phyloP scores from a whole-genome alignment of 2,113 vertebrate species.

The human (Homo sapiens) region DNA sequence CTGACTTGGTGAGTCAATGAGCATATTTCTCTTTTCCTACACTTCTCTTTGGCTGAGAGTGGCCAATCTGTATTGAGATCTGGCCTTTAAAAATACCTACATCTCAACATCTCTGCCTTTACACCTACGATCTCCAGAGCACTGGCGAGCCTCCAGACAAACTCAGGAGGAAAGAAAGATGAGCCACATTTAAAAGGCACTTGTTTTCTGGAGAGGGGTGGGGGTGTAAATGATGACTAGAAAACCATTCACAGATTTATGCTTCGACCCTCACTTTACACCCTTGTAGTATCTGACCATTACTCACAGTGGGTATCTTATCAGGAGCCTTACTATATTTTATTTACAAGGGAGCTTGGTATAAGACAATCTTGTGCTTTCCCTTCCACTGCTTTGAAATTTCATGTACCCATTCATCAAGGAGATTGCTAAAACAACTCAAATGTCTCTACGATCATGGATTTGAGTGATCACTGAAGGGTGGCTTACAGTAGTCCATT shows the following conservation, averaged over 20 bases:
- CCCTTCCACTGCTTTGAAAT: neutral
- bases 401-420: neutral
- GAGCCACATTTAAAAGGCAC: conserved; percentile 22
- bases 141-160: neutral
- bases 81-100: conserved; percentile 53
- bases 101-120: conserved; percentile 49
- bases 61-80: conserved; percentile 40
- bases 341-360: neutral
- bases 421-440: neutral
- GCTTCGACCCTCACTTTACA: conserved; percentile 34
- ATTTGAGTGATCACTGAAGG: neutral
- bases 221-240: conserved; percentile 25
- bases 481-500: neutral
- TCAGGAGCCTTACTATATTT: neutral
- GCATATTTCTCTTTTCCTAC: conserved; percentile 13
- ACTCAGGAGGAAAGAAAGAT: conserved; percentile 6
- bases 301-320: neutral
- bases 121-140: conserved; percentile 48
- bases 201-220: neutral
- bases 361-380: neutral
- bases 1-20: neutral
- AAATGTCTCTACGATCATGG: neutral
- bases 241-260: conserved; percentile 30
- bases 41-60: neutral
- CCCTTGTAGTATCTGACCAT: neutral